phyloP scores from a whole-genome alignment of 2,113 vertebrate genomes.

The Macquaria australasica region DNA sequence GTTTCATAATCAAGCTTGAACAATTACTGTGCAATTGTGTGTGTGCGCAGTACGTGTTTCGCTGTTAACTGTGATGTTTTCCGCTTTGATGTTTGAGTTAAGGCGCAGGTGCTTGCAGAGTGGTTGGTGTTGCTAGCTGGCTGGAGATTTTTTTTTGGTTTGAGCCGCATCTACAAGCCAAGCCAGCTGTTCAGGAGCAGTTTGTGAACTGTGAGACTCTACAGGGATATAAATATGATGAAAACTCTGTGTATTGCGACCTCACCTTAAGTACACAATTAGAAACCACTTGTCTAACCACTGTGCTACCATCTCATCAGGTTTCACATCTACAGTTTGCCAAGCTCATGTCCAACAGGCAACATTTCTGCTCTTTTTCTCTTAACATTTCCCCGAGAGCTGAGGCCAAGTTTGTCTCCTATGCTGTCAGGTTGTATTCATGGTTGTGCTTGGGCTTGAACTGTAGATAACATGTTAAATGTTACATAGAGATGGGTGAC shows the following conservation, averaged over 20 bases:
- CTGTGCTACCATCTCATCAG: neutral
- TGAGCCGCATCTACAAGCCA: neutral
- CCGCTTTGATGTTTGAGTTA: conserved; percentile 34
- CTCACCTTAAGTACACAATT: conserved; percentile 11
- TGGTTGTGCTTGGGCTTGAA: neutral
- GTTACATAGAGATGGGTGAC: no score
- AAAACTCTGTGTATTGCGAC: conserved; percentile 11
- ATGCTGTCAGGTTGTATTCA: no score
- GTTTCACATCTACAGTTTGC: neutral
- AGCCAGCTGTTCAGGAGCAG: conserved; percentile 7
- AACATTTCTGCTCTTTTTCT: neutral
- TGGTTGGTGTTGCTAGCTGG: neutral
- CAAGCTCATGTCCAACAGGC: neutral
- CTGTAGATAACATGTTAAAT: neutral
- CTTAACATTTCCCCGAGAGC: no score
- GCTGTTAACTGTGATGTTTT: conserved; percentile 13
- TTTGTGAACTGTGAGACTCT: neutral
- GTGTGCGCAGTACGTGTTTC: neutral
- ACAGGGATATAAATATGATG: neutral
- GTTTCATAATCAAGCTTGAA: conserved; percentile 54
- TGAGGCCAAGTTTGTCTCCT: neutral
- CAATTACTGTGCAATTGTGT: conserved; percentile 17
- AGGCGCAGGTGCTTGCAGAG: conserved; percentile 30
- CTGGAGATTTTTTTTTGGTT: neutral
- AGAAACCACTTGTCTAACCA: conserved; percentile 11